These are phyloP conservation scores for Podocnemis expansa DNA, from an alignment of 2,113 vertebrate species.

Conservation along the genomic window DNA sequence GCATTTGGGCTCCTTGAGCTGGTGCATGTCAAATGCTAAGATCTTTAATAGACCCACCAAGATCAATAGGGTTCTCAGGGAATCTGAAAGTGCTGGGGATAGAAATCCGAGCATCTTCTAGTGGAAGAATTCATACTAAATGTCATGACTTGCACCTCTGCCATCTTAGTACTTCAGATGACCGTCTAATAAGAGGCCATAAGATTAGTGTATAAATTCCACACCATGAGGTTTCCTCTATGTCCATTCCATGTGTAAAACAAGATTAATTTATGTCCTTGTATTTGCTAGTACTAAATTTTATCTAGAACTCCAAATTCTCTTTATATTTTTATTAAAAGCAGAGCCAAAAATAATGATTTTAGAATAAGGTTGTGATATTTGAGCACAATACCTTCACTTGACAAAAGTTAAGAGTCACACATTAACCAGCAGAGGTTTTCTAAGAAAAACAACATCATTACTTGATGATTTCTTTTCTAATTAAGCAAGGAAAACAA, in stretches of 20 bases:
- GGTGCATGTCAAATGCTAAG: background rate
- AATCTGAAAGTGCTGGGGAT: background rate
- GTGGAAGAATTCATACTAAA: background rate
- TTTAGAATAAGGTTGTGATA: background rate
- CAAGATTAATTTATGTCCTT: background rate
- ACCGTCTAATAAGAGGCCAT: background rate
- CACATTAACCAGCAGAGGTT: conserved; percentile 49
- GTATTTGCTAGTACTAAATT: background rate
- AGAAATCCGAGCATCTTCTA: background rate
- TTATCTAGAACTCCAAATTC: conserved; percentile 39
- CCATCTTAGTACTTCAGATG: background rate
- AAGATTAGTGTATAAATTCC: background rate
- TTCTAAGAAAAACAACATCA: background rate
- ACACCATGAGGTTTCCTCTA: background rate
- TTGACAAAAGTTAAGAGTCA: background rate
- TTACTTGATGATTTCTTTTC: background rate
- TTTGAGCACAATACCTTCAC: background rate
- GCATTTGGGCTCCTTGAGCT: background rate
- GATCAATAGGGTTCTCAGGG: background rate
- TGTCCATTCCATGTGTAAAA: background rate
- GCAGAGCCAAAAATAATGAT: background rate
- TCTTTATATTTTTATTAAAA: background rate
- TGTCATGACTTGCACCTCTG: background rate
- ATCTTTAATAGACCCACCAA: background rate
- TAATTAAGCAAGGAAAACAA: background rate